Conservation (phyloP, 2,888 invertebrate species). For the Cosmia trapezina region DNA sequence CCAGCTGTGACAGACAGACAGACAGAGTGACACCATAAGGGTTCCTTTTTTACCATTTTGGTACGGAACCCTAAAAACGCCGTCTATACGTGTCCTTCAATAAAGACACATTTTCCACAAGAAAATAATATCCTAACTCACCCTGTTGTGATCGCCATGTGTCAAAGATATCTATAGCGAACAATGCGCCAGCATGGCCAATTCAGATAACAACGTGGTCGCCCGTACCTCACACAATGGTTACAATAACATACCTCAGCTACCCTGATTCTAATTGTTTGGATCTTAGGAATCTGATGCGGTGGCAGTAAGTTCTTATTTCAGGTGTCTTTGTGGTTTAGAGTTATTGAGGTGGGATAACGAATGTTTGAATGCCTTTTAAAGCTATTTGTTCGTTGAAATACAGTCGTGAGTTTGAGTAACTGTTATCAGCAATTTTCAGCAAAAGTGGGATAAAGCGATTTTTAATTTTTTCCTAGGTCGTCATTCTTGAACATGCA, state of each 20-base stretch:
- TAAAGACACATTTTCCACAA: neutral
- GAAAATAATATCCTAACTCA: neutral
- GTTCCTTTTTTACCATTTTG: too few species aligned
- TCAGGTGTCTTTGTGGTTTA: conserved; percentile 9
- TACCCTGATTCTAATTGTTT: neutral
- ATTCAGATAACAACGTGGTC: conserved; percentile 23
- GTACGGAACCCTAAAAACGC: too few species aligned
- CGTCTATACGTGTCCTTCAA: too few species aligned
- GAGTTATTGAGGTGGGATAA: neutral
- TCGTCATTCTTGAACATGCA: neutral
- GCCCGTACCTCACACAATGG: neutral
- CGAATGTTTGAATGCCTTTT: neutral
- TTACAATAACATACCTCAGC: neutral
- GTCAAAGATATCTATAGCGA: neutral
- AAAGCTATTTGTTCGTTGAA: neutral
- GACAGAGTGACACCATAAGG: too few species aligned
- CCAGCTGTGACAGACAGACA: too few species aligned
- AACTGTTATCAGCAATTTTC: too few species aligned
- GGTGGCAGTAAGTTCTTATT: neutral
- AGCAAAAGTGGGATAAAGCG: too few species aligned
- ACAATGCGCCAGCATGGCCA: neutral
- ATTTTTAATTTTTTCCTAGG: neutral
- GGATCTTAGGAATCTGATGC: neutral
- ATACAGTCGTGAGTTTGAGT: neutral
- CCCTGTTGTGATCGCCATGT: neutral